Base-by-base conservation (phyloP, 1,140 invertebrate species). In the Asobara japonica region DNA sequence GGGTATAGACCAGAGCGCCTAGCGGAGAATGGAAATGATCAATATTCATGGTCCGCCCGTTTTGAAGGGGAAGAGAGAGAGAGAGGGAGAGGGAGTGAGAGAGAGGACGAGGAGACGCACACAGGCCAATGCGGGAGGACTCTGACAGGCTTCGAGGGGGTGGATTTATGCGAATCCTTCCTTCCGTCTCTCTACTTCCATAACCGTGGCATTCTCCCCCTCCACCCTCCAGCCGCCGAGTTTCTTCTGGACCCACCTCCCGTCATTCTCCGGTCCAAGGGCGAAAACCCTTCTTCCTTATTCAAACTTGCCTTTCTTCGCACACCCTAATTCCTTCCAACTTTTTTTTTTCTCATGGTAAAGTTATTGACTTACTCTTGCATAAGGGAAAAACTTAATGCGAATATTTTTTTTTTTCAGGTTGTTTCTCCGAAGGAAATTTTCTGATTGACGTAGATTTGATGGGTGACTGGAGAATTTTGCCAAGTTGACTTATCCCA, bases 111-210 rank as follows among this genome's bases (percentile, higher is more conserved):
- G 74, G 71, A 68, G 72, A 70, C 60, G 27, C 20, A 69, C 71
- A 66, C 56, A 18, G 65, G 13, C 36, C 51, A 48, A 27, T 33
- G 20, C 48, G 33, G 36, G 62, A 61, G 30, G 31, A 60, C 45
- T 36, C 41, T 68, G 20, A 25, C 73, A 76, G 79, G 74, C 74
- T 69, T 77, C 70, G 75, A 77, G 71, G 56, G 79, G 80, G 78
- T 83, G 83, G 79, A 85, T 85, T 85, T 85, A 85, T 83, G 79
- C 80, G 84, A 85, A 84, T 84, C 81, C 81, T 84, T 85, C 79
- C 84, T 84, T 83, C 83, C 83, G 78, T 79, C 77, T 80, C 71
- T 60, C 72, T 74, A 76, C 69, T 72, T 72, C 33, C 29, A 36
- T 45, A 56, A 62, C 60, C 25, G 29, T 30, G 27, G 10, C 25